Base-by-base conservation (phyloP, 1,140 invertebrate genomes). In the Spodoptera frugiperda region DNA sequence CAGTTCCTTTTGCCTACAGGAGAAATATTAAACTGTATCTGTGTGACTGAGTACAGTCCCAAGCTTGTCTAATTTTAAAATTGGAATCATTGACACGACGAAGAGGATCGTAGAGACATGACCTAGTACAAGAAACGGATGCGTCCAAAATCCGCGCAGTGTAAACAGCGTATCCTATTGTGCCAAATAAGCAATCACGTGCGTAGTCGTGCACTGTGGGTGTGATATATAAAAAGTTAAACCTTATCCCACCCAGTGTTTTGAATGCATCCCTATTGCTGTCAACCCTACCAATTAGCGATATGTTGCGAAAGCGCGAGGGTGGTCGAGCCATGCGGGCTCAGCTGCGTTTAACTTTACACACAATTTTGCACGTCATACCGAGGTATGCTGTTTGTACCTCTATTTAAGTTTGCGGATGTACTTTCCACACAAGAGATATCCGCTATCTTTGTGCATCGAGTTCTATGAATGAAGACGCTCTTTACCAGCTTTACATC, bases 321-420 rank as follows among this genome's bases (percentile, higher is more conserved):
- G 89, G 90, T 89, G 90, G 90, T 89, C 88, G 81, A 82, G 25
- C 21, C 75, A 91, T 91, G 90, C 89, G 90, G 91, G 91, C 81
- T 85, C 90, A 90, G 89, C 89, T 90, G 87, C 84, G 78, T 73
- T 51, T 61, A 73, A 59, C 53, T 73, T 73, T 59, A 73, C 77
- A 79, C 72, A 71, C 39, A 79, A 77, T 81, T 88, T 87, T 78
- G 85, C 86, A 81, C 78, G 65, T 81, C 17, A 55, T 10, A 14
- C 68, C 55, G 25, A 53, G 46, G 65, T 53, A 70, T 39, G 33
- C 44, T 72, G 49, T 57, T 54, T 39, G 54, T 73, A 73, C 63
- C 77, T 83, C 76, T 83, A 82, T 82, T 82, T 78, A 87, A 82
- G 78, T 71, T 74, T 74, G 81, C 85, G 87, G 86, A 91, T 84